Percentiles rank a stretch among this genome's conserved stretches.
Evolutionary conservation across 2,797 vertebrate species (phyloP).

Genomic region (Halcyon smyrnensis): DNA sequence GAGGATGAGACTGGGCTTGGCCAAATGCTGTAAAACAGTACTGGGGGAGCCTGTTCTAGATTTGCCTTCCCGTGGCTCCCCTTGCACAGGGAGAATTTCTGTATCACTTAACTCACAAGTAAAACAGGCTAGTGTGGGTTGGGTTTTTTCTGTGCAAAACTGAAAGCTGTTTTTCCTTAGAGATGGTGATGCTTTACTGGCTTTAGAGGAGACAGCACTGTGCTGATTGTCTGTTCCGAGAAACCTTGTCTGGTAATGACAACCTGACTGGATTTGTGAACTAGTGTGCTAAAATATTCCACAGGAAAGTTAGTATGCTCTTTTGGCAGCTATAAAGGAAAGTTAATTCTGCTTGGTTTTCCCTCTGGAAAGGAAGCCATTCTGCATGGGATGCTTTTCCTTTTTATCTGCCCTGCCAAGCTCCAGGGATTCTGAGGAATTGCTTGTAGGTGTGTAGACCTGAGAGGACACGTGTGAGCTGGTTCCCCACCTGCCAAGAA

Average conservation of each 20-base stretch:
- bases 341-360: background rate
- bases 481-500: background rate
- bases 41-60: background rate
- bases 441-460: background rate
- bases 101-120: background rate
- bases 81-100: background rate
- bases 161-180: background rate
- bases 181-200: background rate
- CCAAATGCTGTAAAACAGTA: background rate
- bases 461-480: background rate
- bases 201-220: background rate
- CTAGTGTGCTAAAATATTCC: slow-evolving; percentile 4
- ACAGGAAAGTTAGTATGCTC: slow-evolving; percentile 3
- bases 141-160: background rate
- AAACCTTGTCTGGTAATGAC: slow-evolving; percentile 28
- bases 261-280: slow-evolving; percentile 21
- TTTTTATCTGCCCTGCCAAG: background rate
- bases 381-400: background rate
- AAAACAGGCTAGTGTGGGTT: background rate
- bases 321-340: slow-evolving; percentile 21
- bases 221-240: slow-evolving; percentile 2
- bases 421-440: background rate
- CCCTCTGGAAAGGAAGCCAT: background rate
- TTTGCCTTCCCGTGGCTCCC: background rate
- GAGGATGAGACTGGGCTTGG: background rate